phyloP scores from a whole-genome alignment of 2,797 vertebrate species.

The Epinephelus awoara region DNA sequence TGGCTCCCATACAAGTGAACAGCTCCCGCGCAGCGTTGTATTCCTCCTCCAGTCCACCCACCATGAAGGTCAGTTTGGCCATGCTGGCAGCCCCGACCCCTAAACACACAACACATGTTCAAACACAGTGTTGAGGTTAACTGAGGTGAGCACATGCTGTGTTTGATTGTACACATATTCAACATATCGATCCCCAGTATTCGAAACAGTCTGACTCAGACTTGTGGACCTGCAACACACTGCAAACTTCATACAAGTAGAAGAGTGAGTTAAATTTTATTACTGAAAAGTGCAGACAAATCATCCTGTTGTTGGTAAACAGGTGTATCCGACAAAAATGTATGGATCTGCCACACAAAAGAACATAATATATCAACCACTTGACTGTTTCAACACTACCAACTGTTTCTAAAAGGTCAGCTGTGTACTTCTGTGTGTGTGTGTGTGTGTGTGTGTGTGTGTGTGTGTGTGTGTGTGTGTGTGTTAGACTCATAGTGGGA shows the following conservation, averaged over 20 bases:
- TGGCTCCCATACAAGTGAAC: slow-evolving; percentile 95
- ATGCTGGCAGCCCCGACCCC: slow-evolving; percentile 94
- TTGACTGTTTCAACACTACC: slow-evolving; percentile 53
- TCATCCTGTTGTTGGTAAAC: not conserved
- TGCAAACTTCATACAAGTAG: not conserved
- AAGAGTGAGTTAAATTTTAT: not conserved
- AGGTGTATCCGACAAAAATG: slow-evolving; percentile 13
- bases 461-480: slow-evolving; percentile 37
- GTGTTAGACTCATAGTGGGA: slow-evolving; percentile 65
- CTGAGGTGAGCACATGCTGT: not conserved
- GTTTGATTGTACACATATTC: not conserved
- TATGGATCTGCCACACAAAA: slow-evolving; percentile 39
- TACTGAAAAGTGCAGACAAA: not conserved
- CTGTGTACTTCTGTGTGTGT: slow-evolving; percentile 49
- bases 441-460: slow-evolving; percentile 43
- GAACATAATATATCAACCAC: slow-evolving; percentile 41
- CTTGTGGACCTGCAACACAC: not conserved
- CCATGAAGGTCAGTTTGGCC: slow-evolving; percentile 97
- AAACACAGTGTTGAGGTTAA: slow-evolving; percentile 14
- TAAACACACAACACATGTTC: slow-evolving; percentile 70
- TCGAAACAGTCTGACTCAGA: not conserved
- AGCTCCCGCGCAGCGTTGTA: slow-evolving; percentile 93
- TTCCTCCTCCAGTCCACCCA: slow-evolving; percentile 93
- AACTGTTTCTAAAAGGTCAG: slow-evolving; percentile 67
- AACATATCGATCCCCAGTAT: not conserved